Evolutionary conservation across 2,113 vertebrate species (phyloP), one percentile per base, ranked within the genome.

Genomic region (Pycnonotus jocosus): DNA sequence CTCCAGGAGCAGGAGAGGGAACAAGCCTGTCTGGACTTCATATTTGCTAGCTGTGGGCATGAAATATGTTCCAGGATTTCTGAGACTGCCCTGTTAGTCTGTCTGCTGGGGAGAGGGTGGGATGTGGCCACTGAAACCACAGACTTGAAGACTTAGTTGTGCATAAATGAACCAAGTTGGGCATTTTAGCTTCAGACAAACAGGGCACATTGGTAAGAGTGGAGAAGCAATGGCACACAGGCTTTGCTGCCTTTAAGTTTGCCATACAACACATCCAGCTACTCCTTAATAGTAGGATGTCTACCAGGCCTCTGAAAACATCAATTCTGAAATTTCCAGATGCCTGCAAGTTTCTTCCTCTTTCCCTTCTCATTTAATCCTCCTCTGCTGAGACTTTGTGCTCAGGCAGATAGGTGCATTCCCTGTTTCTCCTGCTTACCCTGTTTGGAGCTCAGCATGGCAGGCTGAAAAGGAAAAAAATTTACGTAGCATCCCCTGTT

Each of bases 401-500:
- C 56, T 84, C 16, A 11, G 35, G 70, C n/a, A 88, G 54, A 47
- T 70, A 51, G 79, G 73, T 48, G 44, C 88, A 83, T 58, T 87
- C 22, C 30, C 47, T 2, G 1, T 88, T 96, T 95, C 61, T 79
- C 44, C 69, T 92, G 42, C 31, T 58, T 77, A 22, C 79, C 9
- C 54, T 88, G 11, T 45, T 96, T 81, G 87, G 76, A 90, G 74
- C 33, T 73, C 72, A 72, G 94, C 86, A 88, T 93, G 83, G 93
- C 81, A 96, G 53, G 20, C 54, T 83, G 81, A 68, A 73, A 86
- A 90, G 95, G 90, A 86, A 94, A 94, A 93, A 93, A 89, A 58
- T 28, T 69, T 66, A 51, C 30, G 21, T 37, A 58, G 65, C 66
- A 70, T 91, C 79, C 40, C 57, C 77, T 53, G 12, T 65, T 88